These are phyloP conservation scores for Leptarthrus brevirostris DNA, from an alignment of 2,888 invertebrate species.

Conservation along the genomic window DNA sequence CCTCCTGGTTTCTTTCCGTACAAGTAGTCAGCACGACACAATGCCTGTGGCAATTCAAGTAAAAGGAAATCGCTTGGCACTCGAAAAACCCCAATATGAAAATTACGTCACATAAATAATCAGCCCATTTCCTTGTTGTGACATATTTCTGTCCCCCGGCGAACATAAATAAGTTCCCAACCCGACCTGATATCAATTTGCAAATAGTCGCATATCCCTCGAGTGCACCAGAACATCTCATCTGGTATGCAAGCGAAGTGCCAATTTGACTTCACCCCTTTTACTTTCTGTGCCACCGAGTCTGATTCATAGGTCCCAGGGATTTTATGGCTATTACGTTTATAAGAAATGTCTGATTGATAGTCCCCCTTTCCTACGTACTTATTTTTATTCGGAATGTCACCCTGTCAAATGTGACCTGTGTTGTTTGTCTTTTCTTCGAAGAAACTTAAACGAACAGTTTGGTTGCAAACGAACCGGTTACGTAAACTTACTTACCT, in stretches of 20 bases:
- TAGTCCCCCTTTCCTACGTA: constrained; percentile 16
- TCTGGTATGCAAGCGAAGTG: constrained; percentile 53
- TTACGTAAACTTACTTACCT: constrained; percentile 37
- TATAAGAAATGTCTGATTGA: constrained; percentile 52
- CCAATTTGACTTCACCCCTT: constrained; percentile 45
- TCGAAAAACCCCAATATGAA: constrained; percentile 54
- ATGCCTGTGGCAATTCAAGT: neutral
- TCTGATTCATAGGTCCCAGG: neutral
- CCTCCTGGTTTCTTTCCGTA: no score
- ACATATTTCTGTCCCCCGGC: constrained; percentile 57
- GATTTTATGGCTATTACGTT: neutral
- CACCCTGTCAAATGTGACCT: neutral
- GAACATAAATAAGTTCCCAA: constrained; percentile 58
- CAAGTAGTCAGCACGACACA: no score
- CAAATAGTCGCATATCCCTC: constrained; percentile 29
- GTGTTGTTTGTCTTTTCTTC: neutral
- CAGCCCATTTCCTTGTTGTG: constrained; percentile 57
- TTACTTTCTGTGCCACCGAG: constrained; percentile 1
- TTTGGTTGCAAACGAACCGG: neutral
- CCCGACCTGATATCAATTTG: constrained; percentile 57
- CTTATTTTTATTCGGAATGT: no score
- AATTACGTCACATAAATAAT: constrained; percentile 58
- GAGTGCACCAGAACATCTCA: constrained; percentile 49
- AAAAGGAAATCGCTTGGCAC: neutral
- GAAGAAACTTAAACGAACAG: neutral